Evolutionary conservation across 2,113 vertebrate species (phyloP).

Genomic region (Ancistrus triradiatus): DNA sequence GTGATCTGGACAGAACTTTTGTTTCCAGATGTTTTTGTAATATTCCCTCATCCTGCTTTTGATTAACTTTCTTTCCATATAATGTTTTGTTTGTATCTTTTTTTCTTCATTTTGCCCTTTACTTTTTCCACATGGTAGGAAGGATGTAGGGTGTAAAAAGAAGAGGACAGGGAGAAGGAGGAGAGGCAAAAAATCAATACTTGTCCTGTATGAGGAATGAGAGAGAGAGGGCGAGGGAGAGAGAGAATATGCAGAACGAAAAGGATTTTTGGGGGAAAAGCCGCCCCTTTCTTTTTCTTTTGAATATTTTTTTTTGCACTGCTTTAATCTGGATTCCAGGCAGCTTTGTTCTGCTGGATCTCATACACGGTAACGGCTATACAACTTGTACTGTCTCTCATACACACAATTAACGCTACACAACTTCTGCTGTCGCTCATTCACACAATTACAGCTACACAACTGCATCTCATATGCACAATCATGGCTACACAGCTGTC

Average conservation of each 20-base stretch:
- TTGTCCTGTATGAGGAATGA: conserved; percentile 36
- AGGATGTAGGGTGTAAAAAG: neutral
- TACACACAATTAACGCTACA: too few relatives aligned
- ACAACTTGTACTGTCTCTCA: neutral
- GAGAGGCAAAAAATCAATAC: conserved; percentile 34
- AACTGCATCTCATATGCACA: too few relatives aligned
- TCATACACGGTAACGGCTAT: neutral
- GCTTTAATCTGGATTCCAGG: conserved; percentile 29
- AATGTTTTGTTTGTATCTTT: neutral
- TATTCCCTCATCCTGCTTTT: too few relatives aligned
- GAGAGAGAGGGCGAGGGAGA: neutral
- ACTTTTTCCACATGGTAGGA: neutral
- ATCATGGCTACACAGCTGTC: too few relatives aligned
- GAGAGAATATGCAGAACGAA: neutral
- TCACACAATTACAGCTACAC: too few relatives aligned
- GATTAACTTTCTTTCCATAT: too few relatives aligned
- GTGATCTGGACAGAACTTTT: too few relatives aligned
- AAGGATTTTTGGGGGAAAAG: neutral
- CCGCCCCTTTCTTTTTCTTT: neutral
- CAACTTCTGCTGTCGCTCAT: too few relatives aligned
- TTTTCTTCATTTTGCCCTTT: neutral
- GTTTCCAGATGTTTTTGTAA: too few relatives aligned
- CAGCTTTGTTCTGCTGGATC: conserved; percentile 11
- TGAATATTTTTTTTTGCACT: conserved; percentile 21
- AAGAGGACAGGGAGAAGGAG: neutral